Evolutionary conservation across 2,113 vertebrate genomes (phyloP).

Genomic region (Neolamprologus fasciatus): DNA sequence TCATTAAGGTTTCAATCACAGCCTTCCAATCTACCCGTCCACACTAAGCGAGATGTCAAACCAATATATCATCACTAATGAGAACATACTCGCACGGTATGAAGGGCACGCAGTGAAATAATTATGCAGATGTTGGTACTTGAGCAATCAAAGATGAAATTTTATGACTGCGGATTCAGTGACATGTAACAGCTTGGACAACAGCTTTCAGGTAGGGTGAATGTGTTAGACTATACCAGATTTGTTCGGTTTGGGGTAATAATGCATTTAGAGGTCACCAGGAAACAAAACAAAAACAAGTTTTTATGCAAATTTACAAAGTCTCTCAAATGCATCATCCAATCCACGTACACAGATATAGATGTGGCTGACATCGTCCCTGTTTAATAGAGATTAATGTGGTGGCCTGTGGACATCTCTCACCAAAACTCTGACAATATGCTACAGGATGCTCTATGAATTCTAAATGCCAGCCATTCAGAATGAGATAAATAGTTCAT

Average conservation of each 20-base stretch:
- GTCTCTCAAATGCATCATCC: not conserved
- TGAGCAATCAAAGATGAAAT: constrained; percentile 17
- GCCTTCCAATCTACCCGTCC: constrained; percentile 5
- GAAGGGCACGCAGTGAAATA: constrained; percentile 15
- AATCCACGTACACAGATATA: not conserved
- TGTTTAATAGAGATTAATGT: constrained; percentile 58
- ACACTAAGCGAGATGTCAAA: constrained; percentile 40
- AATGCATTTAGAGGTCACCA: not conserved
- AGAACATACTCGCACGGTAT: constrained; percentile 21
- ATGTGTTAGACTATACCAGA: not conserved
- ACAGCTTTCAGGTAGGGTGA: not conserved
- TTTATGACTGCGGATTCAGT: not conserved
- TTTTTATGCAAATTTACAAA: not conserved
- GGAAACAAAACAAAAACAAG: not conserved
- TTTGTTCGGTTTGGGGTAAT: not conserved
- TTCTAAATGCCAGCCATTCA: constrained; percentile 47
- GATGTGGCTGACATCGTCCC: constrained; percentile 13
- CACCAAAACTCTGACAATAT: constrained; percentile 42
- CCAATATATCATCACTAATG: constrained; percentile 43
- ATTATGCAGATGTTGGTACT: constrained; percentile 29
- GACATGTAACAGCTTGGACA: not conserved
- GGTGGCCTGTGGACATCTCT: constrained; percentile 40
- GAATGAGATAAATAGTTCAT: constrained; percentile 2
- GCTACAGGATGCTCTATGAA: constrained; percentile 37
- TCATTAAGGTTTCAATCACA: constrained; percentile 46